A percentile compares a stretch with the other conserved stretches of the same genome.
Evolutionary conservation across 2,888 invertebrate species (phyloP).

Genomic region (Ichneumoninae sp.): DNA sequence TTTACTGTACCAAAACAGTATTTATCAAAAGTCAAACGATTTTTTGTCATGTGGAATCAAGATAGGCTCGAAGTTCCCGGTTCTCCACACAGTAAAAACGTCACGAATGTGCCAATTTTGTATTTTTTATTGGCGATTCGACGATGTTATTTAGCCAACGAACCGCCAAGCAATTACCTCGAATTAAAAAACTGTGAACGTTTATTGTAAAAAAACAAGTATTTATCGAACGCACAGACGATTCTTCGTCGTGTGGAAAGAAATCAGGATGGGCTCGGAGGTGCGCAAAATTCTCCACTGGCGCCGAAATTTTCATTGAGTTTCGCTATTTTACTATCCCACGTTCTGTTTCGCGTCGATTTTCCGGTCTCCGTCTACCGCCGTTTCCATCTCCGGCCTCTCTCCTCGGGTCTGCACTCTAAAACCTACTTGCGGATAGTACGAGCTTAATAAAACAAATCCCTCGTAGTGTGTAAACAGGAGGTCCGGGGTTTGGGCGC

Average conservation of each 20-base stretch:
- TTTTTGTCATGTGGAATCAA: too few species aligned
- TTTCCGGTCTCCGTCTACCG: constrained; percentile 16
- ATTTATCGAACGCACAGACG: too few species aligned
- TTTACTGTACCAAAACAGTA: too few species aligned
- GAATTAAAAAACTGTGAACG: too few species aligned
- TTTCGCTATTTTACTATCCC: background rate
- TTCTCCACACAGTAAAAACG: too few species aligned
- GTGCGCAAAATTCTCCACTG: background rate
- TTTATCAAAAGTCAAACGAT: too few species aligned
- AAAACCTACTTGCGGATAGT: constrained; percentile 69
- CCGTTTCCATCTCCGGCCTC: constrained; percentile 18
- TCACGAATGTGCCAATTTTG: too few species aligned
- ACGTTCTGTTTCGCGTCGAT: constrained; percentile 43
- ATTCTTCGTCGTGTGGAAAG: background rate
- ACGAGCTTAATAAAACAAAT: constrained; percentile 83
- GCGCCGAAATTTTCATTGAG: background rate
- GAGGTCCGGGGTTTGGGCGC: constrained; percentile 52
- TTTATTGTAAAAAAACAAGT: too few species aligned
- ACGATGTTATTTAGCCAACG: too few species aligned
- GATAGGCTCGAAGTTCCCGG: too few species aligned
- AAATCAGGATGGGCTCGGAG: background rate
- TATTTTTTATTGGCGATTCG: too few species aligned
- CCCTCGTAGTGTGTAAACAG: constrained; percentile 80
- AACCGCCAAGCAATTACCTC: too few species aligned
- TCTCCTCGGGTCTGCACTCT: constrained; percentile 58